Evolutionary conservation across 2,888 invertebrate species (phyloP), one percentile per base, ranked within the genome.

Genomic region (Dynastes maya): DNA sequence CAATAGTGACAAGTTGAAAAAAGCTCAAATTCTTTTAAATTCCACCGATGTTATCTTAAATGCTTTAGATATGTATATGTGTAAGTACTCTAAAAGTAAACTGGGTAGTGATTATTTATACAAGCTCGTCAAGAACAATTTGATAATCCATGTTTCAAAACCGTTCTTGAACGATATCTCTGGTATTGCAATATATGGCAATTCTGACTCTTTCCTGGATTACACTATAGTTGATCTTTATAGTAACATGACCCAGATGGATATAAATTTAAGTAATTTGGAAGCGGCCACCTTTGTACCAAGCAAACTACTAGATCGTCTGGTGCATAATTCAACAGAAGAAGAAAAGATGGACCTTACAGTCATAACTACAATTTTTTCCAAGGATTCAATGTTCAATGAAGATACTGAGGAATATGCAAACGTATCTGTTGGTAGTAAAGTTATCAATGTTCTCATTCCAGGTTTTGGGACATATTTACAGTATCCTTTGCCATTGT

Each of bases 31-130:
- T 29, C 61, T 82, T 9, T 88, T 94, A 76, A 93, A 94, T 86
- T 91, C 93, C 16, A 93, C 93, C 1, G 93, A 93, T 85, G 89
- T 90, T 13, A 89, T 93, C 80, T 87, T 94, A 72, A 92, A 93
- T 83, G 89, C 91, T 6, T 88, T 93, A 40, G 92, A 91, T 82
- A 88, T 89, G 81, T 89, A 92, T 51, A 89, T 93, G 80, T 90
- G 91, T 83, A 87, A 89, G 81, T 87, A 70, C 8, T 75, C 79
- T 3, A 49, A 58, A 29, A 72, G 9, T 27, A 58, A 78, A 3
- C 13, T 71, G 22, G 65, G 63, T 32, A 72, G 22, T 1, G 40
- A 77, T 37, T 4, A 27, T 22, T 37, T 72, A 27, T 11, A 22
- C 16, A 64, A n/a, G 13, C 8, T 16, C 9, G 27, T 72, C 2